These are phyloP conservation scores for Philaethria dido DNA, from an alignment of 2,888 invertebrate species.

Conservation along the genomic window DNA sequence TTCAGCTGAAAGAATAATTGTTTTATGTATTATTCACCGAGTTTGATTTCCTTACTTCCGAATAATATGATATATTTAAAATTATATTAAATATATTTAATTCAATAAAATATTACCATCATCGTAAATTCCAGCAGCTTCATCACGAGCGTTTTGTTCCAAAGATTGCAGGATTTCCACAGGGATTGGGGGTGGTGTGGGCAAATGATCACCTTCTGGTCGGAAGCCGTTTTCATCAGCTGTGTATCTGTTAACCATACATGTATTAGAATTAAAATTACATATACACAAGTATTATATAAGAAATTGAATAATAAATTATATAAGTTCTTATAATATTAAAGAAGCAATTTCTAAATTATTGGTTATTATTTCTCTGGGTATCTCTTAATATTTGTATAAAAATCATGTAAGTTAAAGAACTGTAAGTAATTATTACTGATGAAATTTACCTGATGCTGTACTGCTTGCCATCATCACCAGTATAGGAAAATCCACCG, in stretches of 20 bases:
- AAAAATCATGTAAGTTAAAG: too few relatives aligned
- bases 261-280: too few relatives aligned
- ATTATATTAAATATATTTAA: not conserved
- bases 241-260: conserved; percentile 66
- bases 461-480: conserved; percentile 75
- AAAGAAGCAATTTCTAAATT: too few relatives aligned
- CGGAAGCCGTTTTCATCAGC: conserved; percentile 77
- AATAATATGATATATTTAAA: too few relatives aligned
- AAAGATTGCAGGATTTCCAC: conserved; percentile 71
- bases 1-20: too few relatives aligned
- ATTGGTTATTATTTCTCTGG: too few relatives aligned
- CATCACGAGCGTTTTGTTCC: conserved; percentile 75
- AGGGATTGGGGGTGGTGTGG: conserved; percentile 73
- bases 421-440: not conserved
- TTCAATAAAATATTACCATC: conserved; percentile 59
- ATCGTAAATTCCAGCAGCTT: conserved; percentile 75
- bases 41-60: too few relatives aligned
- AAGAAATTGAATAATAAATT: too few relatives aligned
- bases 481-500: conserved; percentile 73
- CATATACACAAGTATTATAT: too few relatives aligned
- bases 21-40: too few relatives aligned
- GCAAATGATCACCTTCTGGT: conserved; percentile 73
- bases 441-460: conserved; percentile 60
- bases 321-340: too few relatives aligned
- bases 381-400: too few relatives aligned